Conservation (phyloP, 2,113 vertebrate species). For the Hystrix brachyura region DNA sequence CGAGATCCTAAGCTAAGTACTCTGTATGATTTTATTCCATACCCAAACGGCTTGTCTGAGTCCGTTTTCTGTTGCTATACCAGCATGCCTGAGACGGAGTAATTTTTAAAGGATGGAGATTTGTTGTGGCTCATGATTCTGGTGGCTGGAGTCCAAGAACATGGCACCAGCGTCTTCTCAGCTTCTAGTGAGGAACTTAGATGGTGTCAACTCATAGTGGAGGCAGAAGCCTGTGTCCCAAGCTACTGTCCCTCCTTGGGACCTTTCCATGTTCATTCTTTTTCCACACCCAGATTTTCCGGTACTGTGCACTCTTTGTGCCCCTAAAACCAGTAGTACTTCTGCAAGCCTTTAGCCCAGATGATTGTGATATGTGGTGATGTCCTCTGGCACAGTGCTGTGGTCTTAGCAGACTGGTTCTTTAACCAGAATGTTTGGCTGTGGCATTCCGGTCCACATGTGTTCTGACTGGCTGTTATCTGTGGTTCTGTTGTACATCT, state of each 20-base stretch:
- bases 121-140: background rate
- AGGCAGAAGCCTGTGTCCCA: fast-evolving
- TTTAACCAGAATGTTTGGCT: background rate
- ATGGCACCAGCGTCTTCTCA: background rate
- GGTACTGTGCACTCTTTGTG: background rate
- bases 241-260: background rate
- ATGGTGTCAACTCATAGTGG: background rate
- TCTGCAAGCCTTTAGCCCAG: background rate
- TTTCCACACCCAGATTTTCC: background rate
- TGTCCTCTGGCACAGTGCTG: no score
- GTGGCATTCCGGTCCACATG: background rate
- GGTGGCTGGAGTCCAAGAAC: background rate
- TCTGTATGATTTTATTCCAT: background rate
- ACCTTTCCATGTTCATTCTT: background rate
- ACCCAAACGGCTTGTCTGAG: background rate
- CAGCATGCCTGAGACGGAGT: background rate
- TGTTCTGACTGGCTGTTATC: background rate
- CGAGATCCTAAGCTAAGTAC: background rate
- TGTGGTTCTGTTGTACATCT: background rate
- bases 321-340: background rate
- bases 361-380: background rate
- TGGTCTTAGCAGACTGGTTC: background rate
- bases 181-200: background rate
- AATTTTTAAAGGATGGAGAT: background rate
- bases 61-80: background rate